A percentile compares a stretch with the other conserved stretches of the same genome.
Evolutionary conservation across 2,797 vertebrate species (phyloP).

Genomic region (Petrocephalus schoutedeni): DNA sequence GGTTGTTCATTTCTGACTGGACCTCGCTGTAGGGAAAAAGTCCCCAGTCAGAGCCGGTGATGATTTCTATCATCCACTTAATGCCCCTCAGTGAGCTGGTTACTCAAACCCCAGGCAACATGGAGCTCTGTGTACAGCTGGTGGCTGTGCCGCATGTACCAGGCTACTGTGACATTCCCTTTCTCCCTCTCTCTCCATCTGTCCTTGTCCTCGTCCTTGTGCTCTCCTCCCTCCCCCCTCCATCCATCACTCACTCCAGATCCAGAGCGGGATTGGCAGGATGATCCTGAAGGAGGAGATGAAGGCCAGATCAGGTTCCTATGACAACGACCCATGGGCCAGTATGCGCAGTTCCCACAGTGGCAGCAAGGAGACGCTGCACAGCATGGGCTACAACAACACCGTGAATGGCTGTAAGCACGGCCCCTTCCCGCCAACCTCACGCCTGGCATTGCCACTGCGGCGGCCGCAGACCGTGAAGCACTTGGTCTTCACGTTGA

Average conservation of each 20-base stretch:
- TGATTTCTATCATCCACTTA: neutral
- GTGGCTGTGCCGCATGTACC: neutral
- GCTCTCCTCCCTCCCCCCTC: slow-evolving; percentile 10
- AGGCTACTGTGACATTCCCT: neutral
- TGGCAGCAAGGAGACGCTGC: slow-evolving; percentile 85
- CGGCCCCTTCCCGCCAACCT: slow-evolving; percentile 66
- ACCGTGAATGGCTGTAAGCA: slow-evolving; percentile 88
- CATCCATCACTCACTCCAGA: slow-evolving; percentile 55
- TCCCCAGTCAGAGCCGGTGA: neutral
- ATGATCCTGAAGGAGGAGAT: slow-evolving; percentile 97
- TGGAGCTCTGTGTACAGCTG: neutral
- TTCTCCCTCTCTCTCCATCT: neutral
- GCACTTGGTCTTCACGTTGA: no score
- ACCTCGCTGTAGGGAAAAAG: neutral
- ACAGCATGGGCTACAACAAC: slow-evolving; percentile 60
- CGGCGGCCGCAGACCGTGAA: neutral
- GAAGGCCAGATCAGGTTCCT: slow-evolving; percentile 86
- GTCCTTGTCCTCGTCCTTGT: neutral
- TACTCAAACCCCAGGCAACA: neutral
- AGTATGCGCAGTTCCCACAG: slow-evolving; percentile 79
- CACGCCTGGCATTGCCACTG: no score
- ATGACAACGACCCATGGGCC: slow-evolving; percentile 82
- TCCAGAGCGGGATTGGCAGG: slow-evolving; percentile 88
- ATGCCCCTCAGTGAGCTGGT: neutral
- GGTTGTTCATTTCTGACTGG: neutral